Base-by-base conservation (phyloP, 1,140 invertebrate species). In the Drosophila sechellia region DNA sequence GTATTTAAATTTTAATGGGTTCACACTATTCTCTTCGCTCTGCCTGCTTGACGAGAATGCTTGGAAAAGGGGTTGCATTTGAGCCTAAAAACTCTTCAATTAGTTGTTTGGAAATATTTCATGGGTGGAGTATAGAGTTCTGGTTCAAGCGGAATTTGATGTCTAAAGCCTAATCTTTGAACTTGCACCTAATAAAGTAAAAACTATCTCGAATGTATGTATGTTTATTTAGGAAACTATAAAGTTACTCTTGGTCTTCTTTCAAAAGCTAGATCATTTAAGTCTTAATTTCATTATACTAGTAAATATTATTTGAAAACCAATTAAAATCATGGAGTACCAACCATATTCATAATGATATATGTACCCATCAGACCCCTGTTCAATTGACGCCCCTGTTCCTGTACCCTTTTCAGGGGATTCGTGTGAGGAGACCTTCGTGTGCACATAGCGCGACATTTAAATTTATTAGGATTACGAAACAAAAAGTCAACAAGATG, bases 391-490 rank as follows among this genome's bases (percentile, higher is more conserved):
- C 72, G 37, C 70, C 71, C 17, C 72, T 85, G 54, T 48, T 49
- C 3, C 13, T n/a, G 43, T 68, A 64, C 72, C 73, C 61, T 78
- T 85, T 80, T 73, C 55, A 74, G 53, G 45, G 46, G 52, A 12
- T 45, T 46, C 27, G 34, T 22, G 40, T 37, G 31, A 31, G 27
- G 2, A 60, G 42, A 53, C 60, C 71, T 64, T 61, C 57, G 57
- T 70, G 64, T 48, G 56, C 55, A 40, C 34, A 63, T 54, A 59
- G 59, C 48, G 54, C 45, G 58, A 77, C 66, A 64, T 84, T 89
- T 89, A 89, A 87, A 89, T 87, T 80, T 86, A 87, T 87, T 87
- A 89, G 84, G 85, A 89, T 89, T 89, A 89, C 72, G 72, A 79
- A 69, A 89, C 80, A 89, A 89, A 81, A 74, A 89, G 84, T 89